Base-by-base conservation (phyloP, 2,797 vertebrate species). In the Hyperoplus lanceolatus region DNA sequence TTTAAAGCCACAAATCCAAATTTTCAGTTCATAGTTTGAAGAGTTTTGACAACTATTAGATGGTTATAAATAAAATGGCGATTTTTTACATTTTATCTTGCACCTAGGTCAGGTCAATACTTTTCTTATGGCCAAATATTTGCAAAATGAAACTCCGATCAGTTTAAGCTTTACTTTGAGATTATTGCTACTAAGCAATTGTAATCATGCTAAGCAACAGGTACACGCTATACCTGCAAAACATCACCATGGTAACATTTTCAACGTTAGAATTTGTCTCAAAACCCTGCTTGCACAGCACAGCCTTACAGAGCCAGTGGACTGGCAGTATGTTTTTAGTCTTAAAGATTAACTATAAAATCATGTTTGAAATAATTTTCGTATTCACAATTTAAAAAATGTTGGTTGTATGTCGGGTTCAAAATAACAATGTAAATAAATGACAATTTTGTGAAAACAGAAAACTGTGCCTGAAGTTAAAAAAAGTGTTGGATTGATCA, bases 401-500 rank as follows among this genome's bases (percentile, higher is more conserved):
- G 18, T 39, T 2, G 21, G 49, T 49, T 39, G 3, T 38, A 29
- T 5, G 18, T 64, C 18, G 53, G 15, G 42, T 59, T 13, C 36
- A 56, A 46, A 16, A 45, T 58, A 41, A 63, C 69, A 10, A 51
- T 67, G 6, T 66, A 55, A n/a, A 50, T 54, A 42, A 65, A 6
- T 45, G 14, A 59, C 0, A 38, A 54, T 57, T 42, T 54, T 39
- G 8, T 29, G 12, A 1, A 38, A 72, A 85, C 18, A 42, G 7
- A 58, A 50, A 51, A 36, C 16, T 67, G 39, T 51, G 42, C 13
- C 29, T 55, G 9, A 49, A 70, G 9, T 39, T 48, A 65, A 51
- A 67, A 59, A 57, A 67, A 58, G 56, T 4, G 16, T 88, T 73
- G 70, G 73, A 18, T 58, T 59, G 29, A 75, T 49, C 51, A 54